These are phyloP conservation scores for Panulirus ornatus DNA, from an alignment of 1,140 invertebrate genomes.

Conservation along the genomic window DNA sequence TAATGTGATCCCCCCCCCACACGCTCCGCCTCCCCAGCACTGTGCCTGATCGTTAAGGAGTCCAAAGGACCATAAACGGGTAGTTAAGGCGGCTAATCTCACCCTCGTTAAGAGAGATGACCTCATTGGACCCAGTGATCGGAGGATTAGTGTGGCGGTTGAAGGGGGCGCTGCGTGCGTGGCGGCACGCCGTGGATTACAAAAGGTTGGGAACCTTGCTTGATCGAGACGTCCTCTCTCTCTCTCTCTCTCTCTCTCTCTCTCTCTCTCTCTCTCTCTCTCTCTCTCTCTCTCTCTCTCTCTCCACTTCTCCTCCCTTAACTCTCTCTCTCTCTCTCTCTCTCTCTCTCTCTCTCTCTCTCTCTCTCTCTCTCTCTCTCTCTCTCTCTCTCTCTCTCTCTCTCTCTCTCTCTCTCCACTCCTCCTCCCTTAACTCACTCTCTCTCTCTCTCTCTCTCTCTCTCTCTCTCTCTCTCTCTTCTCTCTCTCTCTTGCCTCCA, in stretches of 20 bases:
- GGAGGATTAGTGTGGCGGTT: too few relatives aligned
- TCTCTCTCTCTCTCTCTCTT: too few relatives aligned
- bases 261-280: slow-evolving; percentile 7
- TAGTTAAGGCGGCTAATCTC: too few relatives aligned
- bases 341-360: neutral
- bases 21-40: too few relatives aligned
- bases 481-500: neutral
- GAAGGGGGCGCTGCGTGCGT: too few relatives aligned
- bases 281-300: slow-evolving; percentile 7
- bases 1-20: too few relatives aligned
- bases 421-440: neutral
- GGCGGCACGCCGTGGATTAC: too few relatives aligned
- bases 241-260: slow-evolving; percentile 7
- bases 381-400: neutral
- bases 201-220: too few relatives aligned
- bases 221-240: neutral
- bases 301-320: neutral
- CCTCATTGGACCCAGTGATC: too few relatives aligned
- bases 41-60: too few relatives aligned
- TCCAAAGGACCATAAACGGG: too few relatives aligned
- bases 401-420: neutral
- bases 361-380: neutral
- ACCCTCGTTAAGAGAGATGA: too few relatives aligned
- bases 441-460: neutral
- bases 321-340: neutral